Conservation (phyloP, 2,888 invertebrate species). For the Eristalis pertinax region DNA sequence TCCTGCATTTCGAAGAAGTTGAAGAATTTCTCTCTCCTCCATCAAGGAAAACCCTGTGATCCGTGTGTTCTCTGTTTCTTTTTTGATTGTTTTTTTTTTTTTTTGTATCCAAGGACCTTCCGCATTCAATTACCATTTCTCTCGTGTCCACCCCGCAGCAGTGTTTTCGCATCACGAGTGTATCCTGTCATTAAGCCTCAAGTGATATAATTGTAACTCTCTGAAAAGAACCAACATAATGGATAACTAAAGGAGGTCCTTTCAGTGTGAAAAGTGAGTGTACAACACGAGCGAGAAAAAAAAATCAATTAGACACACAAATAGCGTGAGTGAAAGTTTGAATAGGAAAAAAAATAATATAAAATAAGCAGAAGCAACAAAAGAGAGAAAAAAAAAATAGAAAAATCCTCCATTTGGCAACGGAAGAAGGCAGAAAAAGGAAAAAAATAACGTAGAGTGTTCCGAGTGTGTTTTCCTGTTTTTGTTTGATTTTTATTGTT, state of each 20-base stretch:
- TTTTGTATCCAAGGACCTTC: neutral
- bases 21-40: neutral
- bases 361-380: neutral
- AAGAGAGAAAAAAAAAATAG: conserved; percentile 32
- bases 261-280: conserved; percentile 34
- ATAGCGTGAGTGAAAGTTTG: conserved; percentile 61
- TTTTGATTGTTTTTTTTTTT: neutral
- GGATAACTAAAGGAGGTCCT: conserved; percentile 41
- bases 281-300: conserved; percentile 31
- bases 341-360: conserved; percentile 27
- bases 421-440: conserved; percentile 10
- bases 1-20: neutral
- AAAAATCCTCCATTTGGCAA: conserved; percentile 48
- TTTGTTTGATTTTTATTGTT: conserved; percentile 69
- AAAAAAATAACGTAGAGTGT: conserved; percentile 20
- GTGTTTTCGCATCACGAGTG: conserved; percentile 9
- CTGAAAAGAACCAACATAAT: conserved; percentile 13
- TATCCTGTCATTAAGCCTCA: conserved; percentile 21
- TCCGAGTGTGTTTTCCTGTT: conserved; percentile 65
- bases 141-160: neutral
- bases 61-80: neutral
- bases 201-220: conserved; percentile 30
- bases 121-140: neutral
- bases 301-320: conserved; percentile 56
- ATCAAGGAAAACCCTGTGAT: neutral